Conservation (phyloP, 2,888 invertebrate genomes). For the Hypselothyrea guttata region DNA sequence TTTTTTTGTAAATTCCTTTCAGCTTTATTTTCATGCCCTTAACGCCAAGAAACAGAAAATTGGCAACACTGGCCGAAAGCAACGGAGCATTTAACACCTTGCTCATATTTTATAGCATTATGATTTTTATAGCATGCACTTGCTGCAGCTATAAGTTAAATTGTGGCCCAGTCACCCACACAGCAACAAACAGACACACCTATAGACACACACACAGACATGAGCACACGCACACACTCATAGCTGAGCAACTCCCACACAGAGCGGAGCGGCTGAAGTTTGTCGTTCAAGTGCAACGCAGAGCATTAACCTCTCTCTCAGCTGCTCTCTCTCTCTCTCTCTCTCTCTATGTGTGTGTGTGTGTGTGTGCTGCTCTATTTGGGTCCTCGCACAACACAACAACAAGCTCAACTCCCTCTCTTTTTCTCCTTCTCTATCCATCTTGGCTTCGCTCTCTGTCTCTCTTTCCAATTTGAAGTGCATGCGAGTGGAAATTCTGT, state of each 20-base stretch:
- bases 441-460: background rate
- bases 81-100: no score
- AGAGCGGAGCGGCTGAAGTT: slow-evolving; percentile 59
- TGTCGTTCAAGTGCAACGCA: slow-evolving; percentile 80
- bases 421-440: slow-evolving; percentile 17
- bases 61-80: no score
- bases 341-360: slow-evolving; percentile 3
- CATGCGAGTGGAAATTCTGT: slow-evolving; percentile 57
- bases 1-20: no score
- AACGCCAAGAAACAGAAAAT: no score
- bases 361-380: slow-evolving; percentile 35
- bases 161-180: slow-evolving; percentile 12
- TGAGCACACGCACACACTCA: background rate
- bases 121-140: no score
- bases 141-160: slow-evolving; percentile 1
- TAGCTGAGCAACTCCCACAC: slow-evolving; percentile 14
- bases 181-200: background rate
- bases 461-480: slow-evolving; percentile 67
- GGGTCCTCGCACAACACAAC: slow-evolving; percentile 73
- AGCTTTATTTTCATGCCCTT: no score
- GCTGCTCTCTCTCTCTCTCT: slow-evolving; percentile 31
- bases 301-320: slow-evolving; percentile 73
- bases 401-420: slow-evolving; percentile 19
- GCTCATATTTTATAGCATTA: no score
- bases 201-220: background rate